A percentile compares a stretch with the other conserved stretches of the same genome.
Evolutionary conservation across 2,113 vertebrate genomes (phyloP).

Genomic region (Clinocottus analis): DNA sequence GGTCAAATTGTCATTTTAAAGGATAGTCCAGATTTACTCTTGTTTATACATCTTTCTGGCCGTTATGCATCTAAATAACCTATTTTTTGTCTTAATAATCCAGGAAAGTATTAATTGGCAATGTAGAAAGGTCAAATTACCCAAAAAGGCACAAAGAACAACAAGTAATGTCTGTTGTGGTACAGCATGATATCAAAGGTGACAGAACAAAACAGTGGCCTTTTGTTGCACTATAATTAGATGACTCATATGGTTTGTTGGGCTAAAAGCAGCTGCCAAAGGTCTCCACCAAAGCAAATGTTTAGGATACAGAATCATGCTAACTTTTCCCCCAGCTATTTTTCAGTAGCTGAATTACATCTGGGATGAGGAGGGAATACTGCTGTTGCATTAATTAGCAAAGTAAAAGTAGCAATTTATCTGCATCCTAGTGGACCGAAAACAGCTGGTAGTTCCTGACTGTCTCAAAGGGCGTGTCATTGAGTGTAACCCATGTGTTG

Average conservation of each 20-base stretch:
- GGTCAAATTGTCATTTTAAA: background rate
- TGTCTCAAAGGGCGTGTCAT: background rate
- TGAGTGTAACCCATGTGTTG: background rate
- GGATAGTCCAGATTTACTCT: background rate
- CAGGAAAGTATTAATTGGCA: background rate
- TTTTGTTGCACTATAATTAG: slow-evolving; percentile 6
- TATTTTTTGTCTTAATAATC: background rate
- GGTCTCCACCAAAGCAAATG: slow-evolving; percentile 20
- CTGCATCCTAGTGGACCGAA: background rate
- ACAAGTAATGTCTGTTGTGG: background rate
- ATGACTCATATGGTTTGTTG: background rate
- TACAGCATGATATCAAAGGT: background rate
- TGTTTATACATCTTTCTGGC: background rate
- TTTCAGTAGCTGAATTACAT: slow-evolving; percentile 11
- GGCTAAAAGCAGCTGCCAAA: slow-evolving; percentile 22
- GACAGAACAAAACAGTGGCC: background rate
- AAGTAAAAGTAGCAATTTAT: slow-evolving; percentile 3
- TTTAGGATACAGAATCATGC: slow-evolving; percentile 7
- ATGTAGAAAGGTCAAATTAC: background rate
- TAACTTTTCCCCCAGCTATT: background rate
- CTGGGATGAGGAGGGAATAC: background rate
- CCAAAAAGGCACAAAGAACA: background rate
- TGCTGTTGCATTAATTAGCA: slow-evolving; percentile 26
- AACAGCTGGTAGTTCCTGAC: background rate
- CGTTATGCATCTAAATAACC: background rate